Base-by-base conservation (phyloP, 2,797 vertebrate species). In the Sebastes aleutianus region DNA sequence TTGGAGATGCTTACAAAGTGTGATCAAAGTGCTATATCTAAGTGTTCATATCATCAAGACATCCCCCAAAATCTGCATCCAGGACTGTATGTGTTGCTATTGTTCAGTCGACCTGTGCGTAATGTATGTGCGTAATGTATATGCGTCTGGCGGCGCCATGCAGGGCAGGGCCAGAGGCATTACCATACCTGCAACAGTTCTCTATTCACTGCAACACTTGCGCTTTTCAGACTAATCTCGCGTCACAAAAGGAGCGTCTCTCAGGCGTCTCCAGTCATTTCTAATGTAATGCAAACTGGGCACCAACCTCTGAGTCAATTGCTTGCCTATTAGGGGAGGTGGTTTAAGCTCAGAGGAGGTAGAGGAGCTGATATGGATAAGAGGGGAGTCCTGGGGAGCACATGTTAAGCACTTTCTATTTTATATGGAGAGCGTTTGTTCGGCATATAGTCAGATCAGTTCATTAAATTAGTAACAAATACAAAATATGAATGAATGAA, bases 271-370 rank as follows among this genome's bases (percentile, higher is more conserved):
- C 85, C 72, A 71, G 65, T 80, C 54, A 76, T 88, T 87, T 87
- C 89, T 87, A 94, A 92, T 93, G 83, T 91, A 91, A 95, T 95
- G 93, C 91, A 91, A 93, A 94, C 79, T 36, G 81, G 31, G 29
- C 13, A 65, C 76, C 87, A 43, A 58, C 69, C 82, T 81, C 27
- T 39, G 34, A 74, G 82, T 87, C 75, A 84, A 82, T 79, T 57
- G 83, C 66, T 43, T 43, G 66, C 70, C 66, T 71, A 6, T 82
- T 66, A 74, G 72, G 68, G 80, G 72, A 75, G 71, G 63, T 34
- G 84, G 66, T n/a, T 14, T 76, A 76, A 67, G 57, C 68, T 71
- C 63, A 76, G 77, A 47, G 39, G 77, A 80, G 61, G 64, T 66
- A 47, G 1, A 69, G 70, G 70, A 26, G 71, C 34, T 70, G 56